Conservation (phyloP, 2,797 vertebrate genomes). For the Micromesistius poutassou region DNA sequence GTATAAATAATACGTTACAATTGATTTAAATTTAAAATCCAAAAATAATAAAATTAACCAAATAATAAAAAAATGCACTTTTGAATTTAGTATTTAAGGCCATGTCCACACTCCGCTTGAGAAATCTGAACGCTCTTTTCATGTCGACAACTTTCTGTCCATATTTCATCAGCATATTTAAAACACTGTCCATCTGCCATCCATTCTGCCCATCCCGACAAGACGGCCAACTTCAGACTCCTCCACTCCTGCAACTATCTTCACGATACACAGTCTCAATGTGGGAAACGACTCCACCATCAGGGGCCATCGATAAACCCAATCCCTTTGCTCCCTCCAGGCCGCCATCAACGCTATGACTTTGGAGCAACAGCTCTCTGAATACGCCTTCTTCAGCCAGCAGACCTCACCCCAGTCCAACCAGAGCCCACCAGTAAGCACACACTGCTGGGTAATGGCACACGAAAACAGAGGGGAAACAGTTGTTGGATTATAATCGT, state of each 20-base stretch:
- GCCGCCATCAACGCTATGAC: conserved; percentile 85
- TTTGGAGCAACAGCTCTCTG: conserved; percentile 87
- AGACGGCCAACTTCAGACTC: not conserved
- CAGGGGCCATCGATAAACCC: not conserved
- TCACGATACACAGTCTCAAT: too few species aligned
- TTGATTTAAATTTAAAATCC: not conserved
- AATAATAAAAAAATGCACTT: not conserved
- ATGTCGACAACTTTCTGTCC: too few species aligned
- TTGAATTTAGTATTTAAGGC: not conserved
- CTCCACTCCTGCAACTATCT: not conserved
- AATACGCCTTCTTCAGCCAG: conserved; percentile 86
- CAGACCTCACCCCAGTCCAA: conserved; percentile 74
- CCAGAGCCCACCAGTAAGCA: conserved; percentile 60
- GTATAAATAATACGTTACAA: not conserved
- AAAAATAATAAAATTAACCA: not conserved
- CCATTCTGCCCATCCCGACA: not conserved
- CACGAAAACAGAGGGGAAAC: not conserved
- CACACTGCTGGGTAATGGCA: not conserved
- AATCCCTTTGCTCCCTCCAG: conserved; percentile 52
- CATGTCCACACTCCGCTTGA: too few species aligned
- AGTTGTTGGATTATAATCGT: not conserved
- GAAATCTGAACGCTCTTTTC: too few species aligned
- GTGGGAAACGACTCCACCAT: not conserved
- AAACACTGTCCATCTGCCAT: not conserved
- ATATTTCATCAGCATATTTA: too few species aligned